phyloP scores from a whole-genome alignment of 2,888 invertebrate species.

The Drosophila cognata region DNA sequence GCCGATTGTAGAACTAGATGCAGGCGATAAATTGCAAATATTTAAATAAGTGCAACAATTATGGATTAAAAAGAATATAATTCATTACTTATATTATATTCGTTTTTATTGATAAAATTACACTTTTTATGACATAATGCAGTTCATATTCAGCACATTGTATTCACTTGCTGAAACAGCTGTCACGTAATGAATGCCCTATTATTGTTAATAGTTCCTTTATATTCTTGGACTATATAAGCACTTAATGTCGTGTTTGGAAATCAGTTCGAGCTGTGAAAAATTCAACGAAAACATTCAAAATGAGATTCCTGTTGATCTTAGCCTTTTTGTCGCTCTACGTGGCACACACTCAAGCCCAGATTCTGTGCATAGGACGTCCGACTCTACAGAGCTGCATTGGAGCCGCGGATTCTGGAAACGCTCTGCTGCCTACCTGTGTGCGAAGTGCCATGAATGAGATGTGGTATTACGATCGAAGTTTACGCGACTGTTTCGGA shows the following conservation, averaged over 20 bases:
- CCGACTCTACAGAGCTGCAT: background rate
- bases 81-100: no score
- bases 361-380: background rate
- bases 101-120: background rate
- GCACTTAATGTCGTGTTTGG: background rate
- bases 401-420: background rate
- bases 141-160: background rate
- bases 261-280: background rate
- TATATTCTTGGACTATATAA: background rate
- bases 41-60: background rate
- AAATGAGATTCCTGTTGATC: slow-evolving; percentile 5
- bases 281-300: background rate
- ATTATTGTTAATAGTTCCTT: background rate
- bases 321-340: background rate
- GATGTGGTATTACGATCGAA: no score
- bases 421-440: no score
- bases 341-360: background rate
- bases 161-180: background rate
- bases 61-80: background rate
- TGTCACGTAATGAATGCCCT: background rate
- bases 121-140: background rate
- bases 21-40: background rate
- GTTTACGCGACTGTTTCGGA: no score
- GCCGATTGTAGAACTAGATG: background rate
- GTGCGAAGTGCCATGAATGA: no score